phyloP scores from a whole-genome alignment of 2,113 vertebrate genomes.

The Rhinopithecus roxellana region DNA sequence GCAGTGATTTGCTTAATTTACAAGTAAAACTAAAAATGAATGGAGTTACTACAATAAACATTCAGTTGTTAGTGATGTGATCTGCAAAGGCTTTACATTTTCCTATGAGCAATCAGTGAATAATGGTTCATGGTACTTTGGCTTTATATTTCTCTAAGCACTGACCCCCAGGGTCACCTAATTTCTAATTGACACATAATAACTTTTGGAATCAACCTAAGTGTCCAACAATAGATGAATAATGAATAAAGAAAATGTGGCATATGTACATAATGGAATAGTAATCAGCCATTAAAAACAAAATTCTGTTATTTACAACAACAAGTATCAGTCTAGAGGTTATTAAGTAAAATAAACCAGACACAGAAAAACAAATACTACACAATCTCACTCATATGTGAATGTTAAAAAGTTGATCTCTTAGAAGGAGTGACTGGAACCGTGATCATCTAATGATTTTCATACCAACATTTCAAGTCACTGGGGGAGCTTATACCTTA shows the following conservation, averaged over 20 bases:
- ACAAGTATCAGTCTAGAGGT: background rate
- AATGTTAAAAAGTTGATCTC: background rate
- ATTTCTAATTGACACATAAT: background rate
- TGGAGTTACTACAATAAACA: background rate
- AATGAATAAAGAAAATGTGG: background rate
- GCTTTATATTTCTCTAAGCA: background rate
- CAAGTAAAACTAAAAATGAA: constrained; percentile 16
- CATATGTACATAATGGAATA: background rate
- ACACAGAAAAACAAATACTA: background rate
- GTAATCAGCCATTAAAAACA: background rate
- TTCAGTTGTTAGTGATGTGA: background rate
- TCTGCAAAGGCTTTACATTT: constrained; percentile 4
- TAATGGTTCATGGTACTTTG: background rate
- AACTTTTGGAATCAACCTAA: background rate
- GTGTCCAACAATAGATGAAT: background rate
- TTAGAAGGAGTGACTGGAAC: background rate
- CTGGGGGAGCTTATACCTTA: background rate
- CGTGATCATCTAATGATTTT: background rate
- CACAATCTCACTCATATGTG: background rate
- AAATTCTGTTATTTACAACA: background rate
- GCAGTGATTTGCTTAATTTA: background rate
- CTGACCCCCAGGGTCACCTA: background rate
- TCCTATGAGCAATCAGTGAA: background rate
- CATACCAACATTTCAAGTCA: background rate
- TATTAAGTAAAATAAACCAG: background rate